Evolutionary conservation across 2,797 vertebrate species (phyloP).

Genomic region (Leuciscus waleckii): DNA sequence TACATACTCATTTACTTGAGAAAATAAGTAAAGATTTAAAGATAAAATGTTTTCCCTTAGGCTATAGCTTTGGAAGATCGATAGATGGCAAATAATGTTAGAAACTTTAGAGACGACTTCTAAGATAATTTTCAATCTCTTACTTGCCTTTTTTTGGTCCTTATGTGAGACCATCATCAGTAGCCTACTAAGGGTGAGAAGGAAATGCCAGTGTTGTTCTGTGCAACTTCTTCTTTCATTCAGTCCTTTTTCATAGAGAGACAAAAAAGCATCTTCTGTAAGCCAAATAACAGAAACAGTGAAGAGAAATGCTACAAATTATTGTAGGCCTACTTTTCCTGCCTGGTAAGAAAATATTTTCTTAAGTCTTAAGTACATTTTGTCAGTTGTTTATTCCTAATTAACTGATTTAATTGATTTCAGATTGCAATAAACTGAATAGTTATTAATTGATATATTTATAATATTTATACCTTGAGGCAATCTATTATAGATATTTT

Average conservation of each 20-base stretch:
- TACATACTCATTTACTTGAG: too few relatives aligned
- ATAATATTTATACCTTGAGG: too few relatives aligned
- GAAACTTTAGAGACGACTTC: background rate
- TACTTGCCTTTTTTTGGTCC: background rate
- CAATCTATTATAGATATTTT: too few relatives aligned
- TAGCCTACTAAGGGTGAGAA: too few relatives aligned
- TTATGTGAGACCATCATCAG: background rate
- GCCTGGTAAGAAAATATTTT: conserved; percentile 5
- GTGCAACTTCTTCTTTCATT: background rate
- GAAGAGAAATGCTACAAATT: conserved; percentile 5
- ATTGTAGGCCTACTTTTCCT: background rate
- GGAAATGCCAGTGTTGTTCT: background rate
- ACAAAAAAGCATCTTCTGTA: background rate
- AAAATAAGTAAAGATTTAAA: too few relatives aligned
- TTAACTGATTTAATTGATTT: background rate
- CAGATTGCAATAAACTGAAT: background rate
- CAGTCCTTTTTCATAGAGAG: background rate
- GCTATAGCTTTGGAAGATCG: too few relatives aligned
- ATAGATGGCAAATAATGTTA: too few relatives aligned
- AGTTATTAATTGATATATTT: background rate
- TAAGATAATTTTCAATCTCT: background rate
- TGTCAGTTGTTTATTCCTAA: background rate
- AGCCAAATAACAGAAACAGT: background rate
- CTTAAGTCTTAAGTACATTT: background rate
- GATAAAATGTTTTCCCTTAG: too few relatives aligned